Evolutionary conservation across 2,797 vertebrate species (phyloP), one percentile per base, ranked within the genome.

Genomic region (Hoplostethus atlanticus): DNA sequence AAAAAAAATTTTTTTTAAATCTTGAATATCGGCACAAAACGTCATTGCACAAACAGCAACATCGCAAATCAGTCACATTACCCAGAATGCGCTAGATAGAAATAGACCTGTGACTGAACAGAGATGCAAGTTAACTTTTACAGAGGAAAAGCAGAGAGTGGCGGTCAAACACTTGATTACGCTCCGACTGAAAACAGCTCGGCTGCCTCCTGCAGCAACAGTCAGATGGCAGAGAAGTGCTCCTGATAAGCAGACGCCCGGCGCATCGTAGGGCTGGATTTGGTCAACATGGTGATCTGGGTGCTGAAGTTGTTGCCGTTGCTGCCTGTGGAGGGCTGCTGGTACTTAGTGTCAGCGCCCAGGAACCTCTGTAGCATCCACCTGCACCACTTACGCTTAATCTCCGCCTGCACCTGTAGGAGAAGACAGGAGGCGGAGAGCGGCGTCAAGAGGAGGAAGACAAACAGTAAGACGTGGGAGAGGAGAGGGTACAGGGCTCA

Each of bases 301-400:
- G 98, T 99, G 93, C 96, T 98, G 92, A 96, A 97, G 84, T 97
- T 98, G 88, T 96, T 96, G 17, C 96, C 96, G 0, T 95, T 98
- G 94, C 97, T 99, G 87, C 95, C 96, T 12, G 95, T 90, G 5
- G 96, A 97, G 0, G 97, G 96, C 73, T 97, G 95, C 73, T 97
- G 97, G 83, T 97, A 97, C 84, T 98, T 97, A 46, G 94, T 89
- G 79, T 95, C 94, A 0, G 95, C 90, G 25, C 95, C 96, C 79
- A 98, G 92, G 81, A 97, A 94, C 85, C 96, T 90, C 86, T 98
- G 96, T 78, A 96, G 87, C 72, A 96, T 96, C 97, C 98, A 99
- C 88, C 97, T 94, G 59, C 98, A 89, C 98, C 98, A 99, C 86
- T 99, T 99, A 31, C 98, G 93, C 87, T 97, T 97, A 68, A 99